These are phyloP conservation scores for Bujurquina vittata DNA, from an alignment of 2,113 vertebrate genomes.

Conservation along the genomic window DNA sequence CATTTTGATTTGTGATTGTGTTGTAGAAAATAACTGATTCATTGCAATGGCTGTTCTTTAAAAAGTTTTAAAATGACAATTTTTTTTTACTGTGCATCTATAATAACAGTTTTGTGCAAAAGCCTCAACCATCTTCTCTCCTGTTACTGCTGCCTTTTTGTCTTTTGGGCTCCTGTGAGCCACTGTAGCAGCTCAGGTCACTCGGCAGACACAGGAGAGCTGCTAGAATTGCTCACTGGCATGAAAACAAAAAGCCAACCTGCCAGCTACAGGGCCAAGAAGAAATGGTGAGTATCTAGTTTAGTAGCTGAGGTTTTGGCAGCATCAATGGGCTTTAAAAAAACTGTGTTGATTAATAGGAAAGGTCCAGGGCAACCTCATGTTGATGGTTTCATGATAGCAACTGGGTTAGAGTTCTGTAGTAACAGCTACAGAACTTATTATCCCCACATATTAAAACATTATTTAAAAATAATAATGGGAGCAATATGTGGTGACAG, in stretches of 20 bases:
- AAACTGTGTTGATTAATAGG: not conserved
- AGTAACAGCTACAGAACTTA: not conserved
- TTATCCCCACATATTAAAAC: slow-evolving; percentile 8
- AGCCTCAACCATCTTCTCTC: not conserved
- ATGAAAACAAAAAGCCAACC: slow-evolving; percentile 10
- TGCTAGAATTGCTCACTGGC: slow-evolving; percentile 9
- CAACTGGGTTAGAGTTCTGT: not conserved
- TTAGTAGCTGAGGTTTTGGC: not conserved
- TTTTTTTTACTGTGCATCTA: too few species aligned
- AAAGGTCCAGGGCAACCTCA: not conserved
- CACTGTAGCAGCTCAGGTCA: slow-evolving; percentile 4
- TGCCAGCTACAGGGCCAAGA: not conserved
- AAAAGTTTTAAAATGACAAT: not conserved
- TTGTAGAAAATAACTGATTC: not conserved
- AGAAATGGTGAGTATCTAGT: not conserved
- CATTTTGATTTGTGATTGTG: not conserved
- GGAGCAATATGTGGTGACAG: not conserved
- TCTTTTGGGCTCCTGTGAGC: not conserved
- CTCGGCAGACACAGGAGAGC: slow-evolving; percentile 7
- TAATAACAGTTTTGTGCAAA: not conserved
- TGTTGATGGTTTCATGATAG: not conserved
- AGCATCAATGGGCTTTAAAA: not conserved
- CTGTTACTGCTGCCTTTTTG: not conserved
- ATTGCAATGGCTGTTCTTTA: not conserved
- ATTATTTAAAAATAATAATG: not conserved